Percentiles rank a stretch among this genome's conserved stretches.
These are phyloP conservation scores for Caloenas nicobarica DNA, from an alignment of 2,113 vertebrate species.

Conservation along the genomic window DNA sequence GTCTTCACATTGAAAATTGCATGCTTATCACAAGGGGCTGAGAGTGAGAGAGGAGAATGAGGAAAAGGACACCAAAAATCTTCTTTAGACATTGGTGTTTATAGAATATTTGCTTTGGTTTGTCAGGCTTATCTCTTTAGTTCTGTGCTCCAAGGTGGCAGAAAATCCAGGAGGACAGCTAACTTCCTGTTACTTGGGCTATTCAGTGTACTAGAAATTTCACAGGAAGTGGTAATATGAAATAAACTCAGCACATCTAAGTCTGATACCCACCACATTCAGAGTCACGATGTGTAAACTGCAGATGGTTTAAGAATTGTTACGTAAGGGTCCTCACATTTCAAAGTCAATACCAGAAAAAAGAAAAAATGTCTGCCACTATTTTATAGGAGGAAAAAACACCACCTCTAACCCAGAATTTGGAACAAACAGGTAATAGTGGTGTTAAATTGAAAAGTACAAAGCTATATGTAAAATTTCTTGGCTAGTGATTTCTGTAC, in stretches of 20 bases:
- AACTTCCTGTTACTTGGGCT: not conserved
- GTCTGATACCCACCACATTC: not conserved
- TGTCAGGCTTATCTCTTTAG: not conserved
- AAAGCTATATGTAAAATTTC: not conserved
- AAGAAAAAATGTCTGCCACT: rapidly evolving
- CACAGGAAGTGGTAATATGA: not conserved
- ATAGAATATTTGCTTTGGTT: not conserved
- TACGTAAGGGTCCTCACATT: not conserved
- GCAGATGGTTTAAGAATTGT: not conserved
- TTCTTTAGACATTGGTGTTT: not conserved
- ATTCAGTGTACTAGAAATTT: not conserved
- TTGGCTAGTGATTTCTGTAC: not conserved
- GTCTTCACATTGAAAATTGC: not conserved
- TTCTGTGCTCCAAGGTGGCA: not conserved
- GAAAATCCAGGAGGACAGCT: not conserved
- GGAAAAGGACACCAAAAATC: not conserved
- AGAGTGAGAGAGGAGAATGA: not conserved
- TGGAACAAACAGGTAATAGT: rapidly evolving
- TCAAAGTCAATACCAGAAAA: not conserved
- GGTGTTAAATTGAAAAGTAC: not conserved
- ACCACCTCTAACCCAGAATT: rapidly evolving
- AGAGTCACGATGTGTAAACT: not conserved
- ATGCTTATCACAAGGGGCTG: not conserved
- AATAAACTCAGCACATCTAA: not conserved
- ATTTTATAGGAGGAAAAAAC: not conserved